Percentiles rank a stretch among this genome's conserved stretches.
Evolutionary conservation across 2,797 vertebrate genomes (phyloP).

Genomic region (Leucoraja ocellata): DNA sequence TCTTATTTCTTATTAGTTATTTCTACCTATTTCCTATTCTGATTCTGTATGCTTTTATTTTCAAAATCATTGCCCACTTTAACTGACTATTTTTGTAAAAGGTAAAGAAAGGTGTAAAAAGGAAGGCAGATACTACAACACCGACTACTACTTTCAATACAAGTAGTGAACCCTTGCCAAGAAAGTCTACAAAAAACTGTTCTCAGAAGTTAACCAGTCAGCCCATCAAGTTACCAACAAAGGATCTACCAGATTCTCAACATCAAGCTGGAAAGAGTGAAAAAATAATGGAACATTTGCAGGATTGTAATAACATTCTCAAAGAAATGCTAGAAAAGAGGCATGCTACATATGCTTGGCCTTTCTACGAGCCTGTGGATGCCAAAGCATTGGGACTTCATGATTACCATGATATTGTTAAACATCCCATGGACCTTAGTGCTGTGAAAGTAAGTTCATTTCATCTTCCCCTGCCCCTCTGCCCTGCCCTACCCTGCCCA

Average conservation of each 20-base stretch:
- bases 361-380: constrained; percentile 74
- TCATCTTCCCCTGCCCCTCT: not conserved
- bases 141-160: constrained; percentile 49
- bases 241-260: constrained; percentile 58
- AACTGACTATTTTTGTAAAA: constrained; percentile 44
- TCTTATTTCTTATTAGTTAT: not conserved
- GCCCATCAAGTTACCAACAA: constrained; percentile 62
- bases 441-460: constrained; percentile 67
- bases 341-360: constrained; percentile 76
- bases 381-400: constrained; percentile 57
- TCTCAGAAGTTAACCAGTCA: constrained; percentile 53
- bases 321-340: constrained; percentile 83
- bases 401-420: constrained; percentile 67
- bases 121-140: constrained; percentile 70
- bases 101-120: constrained; percentile 73
- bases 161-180: constrained; percentile 50
- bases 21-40: not conserved
- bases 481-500: not conserved
- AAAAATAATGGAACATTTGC: constrained; percentile 63
- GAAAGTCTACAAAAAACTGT: constrained; percentile 49
- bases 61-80: not conserved
- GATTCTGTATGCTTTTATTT: not conserved
- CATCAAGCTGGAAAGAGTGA: constrained; percentile 51
- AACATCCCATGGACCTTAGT: constrained; percentile 74
- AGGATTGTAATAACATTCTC: constrained; percentile 69